Conservation (phyloP, 2,888 invertebrate genomes). For the Colletes collaris region DNA sequence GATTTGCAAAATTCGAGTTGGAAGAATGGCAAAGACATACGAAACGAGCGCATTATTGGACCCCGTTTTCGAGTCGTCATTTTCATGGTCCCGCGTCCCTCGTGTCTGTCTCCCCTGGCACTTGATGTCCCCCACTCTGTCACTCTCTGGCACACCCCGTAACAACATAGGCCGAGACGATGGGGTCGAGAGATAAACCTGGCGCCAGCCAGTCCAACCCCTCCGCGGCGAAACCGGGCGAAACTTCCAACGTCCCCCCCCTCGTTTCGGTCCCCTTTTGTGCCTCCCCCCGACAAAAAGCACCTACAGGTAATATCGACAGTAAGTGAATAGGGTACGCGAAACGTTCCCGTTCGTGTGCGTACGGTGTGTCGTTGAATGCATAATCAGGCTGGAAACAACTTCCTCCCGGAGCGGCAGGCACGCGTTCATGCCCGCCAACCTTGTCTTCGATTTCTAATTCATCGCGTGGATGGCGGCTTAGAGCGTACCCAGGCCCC, state of each 20-base stretch:
- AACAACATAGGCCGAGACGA: constrained; percentile 70
- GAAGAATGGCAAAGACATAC: too few relatives aligned
- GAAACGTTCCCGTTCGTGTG: not conserved
- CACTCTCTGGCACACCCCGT: constrained; percentile 54
- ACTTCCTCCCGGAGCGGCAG: constrained; percentile 23
- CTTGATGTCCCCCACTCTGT: constrained; percentile 11
- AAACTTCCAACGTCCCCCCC: constrained; percentile 22
- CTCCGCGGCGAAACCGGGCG: constrained; percentile 59
- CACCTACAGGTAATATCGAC: constrained; percentile 41
- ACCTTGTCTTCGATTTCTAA: constrained; percentile 28
- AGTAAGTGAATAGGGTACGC: constrained; percentile 25
- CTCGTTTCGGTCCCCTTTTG: constrained; percentile 11
- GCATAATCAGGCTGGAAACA: constrained; percentile 28
- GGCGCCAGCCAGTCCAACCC: constrained; percentile 74
- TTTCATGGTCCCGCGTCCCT: not conserved
- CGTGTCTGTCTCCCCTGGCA: constrained; percentile 1
- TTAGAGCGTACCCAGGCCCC: not conserved
- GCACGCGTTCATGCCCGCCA: constrained; percentile 6
- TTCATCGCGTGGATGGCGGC: not conserved
- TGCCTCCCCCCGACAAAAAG: constrained; percentile 9
- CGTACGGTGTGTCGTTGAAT: constrained; percentile 4
- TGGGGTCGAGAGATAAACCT: constrained; percentile 75
- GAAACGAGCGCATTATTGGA: not conserved
- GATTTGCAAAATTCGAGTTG: too few relatives aligned
- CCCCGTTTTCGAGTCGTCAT: not conserved